Base-by-base conservation (phyloP, 2,797 vertebrate genomes). In the Pantherophis vulpinus region DNA sequence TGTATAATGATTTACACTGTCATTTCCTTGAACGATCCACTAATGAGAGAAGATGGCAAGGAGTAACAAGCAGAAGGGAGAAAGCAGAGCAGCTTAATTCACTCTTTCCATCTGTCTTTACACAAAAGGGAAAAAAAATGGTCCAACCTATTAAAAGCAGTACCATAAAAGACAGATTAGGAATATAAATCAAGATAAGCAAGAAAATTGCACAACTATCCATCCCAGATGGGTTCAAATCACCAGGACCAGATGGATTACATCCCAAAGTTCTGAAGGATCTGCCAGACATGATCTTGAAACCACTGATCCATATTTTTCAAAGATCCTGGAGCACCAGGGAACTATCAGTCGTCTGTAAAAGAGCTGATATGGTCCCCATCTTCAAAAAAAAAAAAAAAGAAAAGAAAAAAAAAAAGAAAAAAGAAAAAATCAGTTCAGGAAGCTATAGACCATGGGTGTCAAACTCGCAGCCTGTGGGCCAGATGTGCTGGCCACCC, bases 381-480 rank as follows among this genome's bases (percentile, higher is more conserved):
- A 74, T 18, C n/a, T 74, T 74, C 14, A 18, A 32, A 37, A 74
- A 18, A 70, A 32, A 8, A 0, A 32, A 70, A 20, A 37, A 32
- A 32, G 32, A 18, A 10, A 1, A 51, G n/a, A n/a, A n/a, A n/a
- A 10, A 51, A 9, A 1, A 10, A 51, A 1, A 51, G n/a, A n/a
- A n/a, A n/a, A n/a, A n/a, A n/a, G n/a, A 0, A 42, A 0, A 47
- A 51, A 51, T 51, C 47, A 51, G 6, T 70, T 70, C 66, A 70
- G n/a, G 66, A 70, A 32, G n/a, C 66, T 70, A 32, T 32, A 70
- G 63, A n/a, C 12, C 63, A 66, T 2, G 63, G 29, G 4, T n/a
- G 63, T 66, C 29, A 66, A 66, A n/a, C 63, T 18, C 5, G 0
- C 13, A 18, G 56, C 56, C 4, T 0, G 0, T 0, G 3, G 56